Evolutionary conservation across 37 sponge, comb jelly and placozoan genomes (phyloP), one percentile per base, ranked within the genome.

Genomic region (Diacarnus erythraeanus): DNA sequence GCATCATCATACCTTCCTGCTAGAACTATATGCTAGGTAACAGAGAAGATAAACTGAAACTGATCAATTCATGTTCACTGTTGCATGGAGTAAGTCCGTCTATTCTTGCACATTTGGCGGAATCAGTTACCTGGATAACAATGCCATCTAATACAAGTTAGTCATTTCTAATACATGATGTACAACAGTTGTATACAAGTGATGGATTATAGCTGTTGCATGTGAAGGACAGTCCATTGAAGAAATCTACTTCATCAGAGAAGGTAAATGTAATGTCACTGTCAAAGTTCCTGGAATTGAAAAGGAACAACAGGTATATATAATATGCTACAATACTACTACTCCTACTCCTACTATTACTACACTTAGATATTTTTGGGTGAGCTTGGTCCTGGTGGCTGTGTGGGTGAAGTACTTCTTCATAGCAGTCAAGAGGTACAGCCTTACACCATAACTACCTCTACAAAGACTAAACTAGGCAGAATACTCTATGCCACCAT

Each of bases 331-430:
- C 34, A 35, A 20, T 9, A 22, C n/a, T 9, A 42, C 29, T 9
- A 72, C 51, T 35, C 56, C 27, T n/a, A 6, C n/a, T 4, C 17
- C 33, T 58, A 29, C 57, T 10, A 8, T 77, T 8, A 41, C 9
- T 21, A 6, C 23, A 1, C 63, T 29, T 64, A 87, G 87, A 80
- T 87, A 1, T 38, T n/a, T 2, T 40, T 87, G 27, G 81, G 81
- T 57, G 77, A 69, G 37, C 30, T 87, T 8, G 72, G 51, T 20
- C 71, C 75, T 27, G 71, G 72, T 4, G 63, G 27, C 30, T 87
- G 87, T 40, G 67, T 87, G 4, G 81, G 81, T 6, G 87, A 87
- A 41, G 82, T 15, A 22, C 54, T 82, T 42, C 8, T 78, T 3
- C 36, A 59, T 38, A 73, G 83, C 38, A 77, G 84, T 29, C 1